Evolutionary conservation across 2,888 invertebrate species (phyloP).

Genomic region (Trissolcus japonicus): DNA sequence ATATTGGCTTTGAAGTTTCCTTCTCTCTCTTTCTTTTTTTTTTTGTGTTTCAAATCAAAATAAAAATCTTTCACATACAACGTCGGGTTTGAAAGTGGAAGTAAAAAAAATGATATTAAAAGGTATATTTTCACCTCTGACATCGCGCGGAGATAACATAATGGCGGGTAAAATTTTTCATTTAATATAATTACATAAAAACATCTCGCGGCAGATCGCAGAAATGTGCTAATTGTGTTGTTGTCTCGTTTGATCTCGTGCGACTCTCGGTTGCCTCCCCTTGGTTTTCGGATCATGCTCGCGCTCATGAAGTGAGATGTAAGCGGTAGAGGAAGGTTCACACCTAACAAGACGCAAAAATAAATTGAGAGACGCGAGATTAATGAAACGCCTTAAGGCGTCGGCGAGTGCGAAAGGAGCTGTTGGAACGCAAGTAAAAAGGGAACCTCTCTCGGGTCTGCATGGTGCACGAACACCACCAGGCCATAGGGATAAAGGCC

Average conservation of each 20-base stretch:
- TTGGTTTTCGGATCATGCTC: slow-evolving; percentile 40
- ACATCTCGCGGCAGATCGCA: slow-evolving; percentile 10
- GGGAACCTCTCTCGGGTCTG: slow-evolving; percentile 55
- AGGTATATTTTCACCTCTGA: no score
- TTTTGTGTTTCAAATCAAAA: no score
- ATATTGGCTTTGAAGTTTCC: no score
- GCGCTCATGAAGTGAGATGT: slow-evolving; percentile 64
- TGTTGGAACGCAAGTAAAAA: slow-evolving; percentile 58
- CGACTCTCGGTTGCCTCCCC: slow-evolving; percentile 16
- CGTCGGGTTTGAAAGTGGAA: no score
- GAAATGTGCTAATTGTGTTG: slow-evolving; percentile 23
- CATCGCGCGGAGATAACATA: background rate
- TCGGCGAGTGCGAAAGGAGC: slow-evolving; percentile 68
- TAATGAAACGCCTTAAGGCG: slow-evolving; percentile 74
- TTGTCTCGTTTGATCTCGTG: slow-evolving; percentile 49
- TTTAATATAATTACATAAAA: slow-evolving; percentile 21
- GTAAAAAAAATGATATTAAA: no score
- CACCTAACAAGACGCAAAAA: slow-evolving; percentile 74
- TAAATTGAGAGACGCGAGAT: slow-evolving; percentile 74
- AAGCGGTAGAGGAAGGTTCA: slow-evolving; percentile 63
- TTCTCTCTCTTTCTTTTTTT: no score
- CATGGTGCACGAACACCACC: slow-evolving; percentile 57
- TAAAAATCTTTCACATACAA: no score
- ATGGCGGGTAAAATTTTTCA: background rate
- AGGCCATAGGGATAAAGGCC: slow-evolving; percentile 60